Base-by-base conservation (phyloP, 2,113 vertebrate genomes). In the Charina bottae region DNA sequence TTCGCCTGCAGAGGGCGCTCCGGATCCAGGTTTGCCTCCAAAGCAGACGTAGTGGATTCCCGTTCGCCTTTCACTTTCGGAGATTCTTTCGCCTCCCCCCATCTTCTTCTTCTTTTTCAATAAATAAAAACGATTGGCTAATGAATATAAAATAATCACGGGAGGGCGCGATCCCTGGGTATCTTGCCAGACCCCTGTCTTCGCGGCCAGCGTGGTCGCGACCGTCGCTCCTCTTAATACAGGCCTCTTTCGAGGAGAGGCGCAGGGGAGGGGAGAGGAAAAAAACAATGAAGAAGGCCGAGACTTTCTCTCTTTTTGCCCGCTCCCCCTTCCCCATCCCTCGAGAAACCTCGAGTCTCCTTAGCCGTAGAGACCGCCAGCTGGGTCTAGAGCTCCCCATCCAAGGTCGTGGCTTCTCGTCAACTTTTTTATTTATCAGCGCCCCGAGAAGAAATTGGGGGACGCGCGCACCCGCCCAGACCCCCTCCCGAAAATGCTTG, bases 1-100 rank as follows among this genome's bases (percentile, higher is more conserved):
- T 72, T 33, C 28, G 92, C 97, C 99, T 98, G 98, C 98, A 99
- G 99, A 98, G 99, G 98, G 99, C 98, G 98, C 98, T 98, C 98
- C 95, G 98, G 98, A 96, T 97, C 98, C 97, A 98, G 97, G 95
- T 97, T 98, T 99, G 95, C 90, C 93, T 72, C 42, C 6, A 59
- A 21, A 49, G 1, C 4, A 1, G 3, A n/a, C 0, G 68, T 0
- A 19, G 83, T 6, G 12, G 26, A 2, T 8, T 24, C 33, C 21
- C 33, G 10, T 11, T 4, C 83, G 91, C 72, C 56, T 0, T 3
- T 10, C 19, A 0, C 60, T 19, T 53, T 37, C 54, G 1, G 1
- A 33, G 64, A 15, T 17, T 1, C 62, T n/a, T 72, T 33, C 12
- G 28, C 64, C 3, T 28, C 10, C 60, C 60, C 5, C 64, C 4